Evolutionary conservation across 2,888 invertebrate genomes (phyloP), one percentile per base, ranked within the genome.

Genomic region (Abrostola tripartita): DNA sequence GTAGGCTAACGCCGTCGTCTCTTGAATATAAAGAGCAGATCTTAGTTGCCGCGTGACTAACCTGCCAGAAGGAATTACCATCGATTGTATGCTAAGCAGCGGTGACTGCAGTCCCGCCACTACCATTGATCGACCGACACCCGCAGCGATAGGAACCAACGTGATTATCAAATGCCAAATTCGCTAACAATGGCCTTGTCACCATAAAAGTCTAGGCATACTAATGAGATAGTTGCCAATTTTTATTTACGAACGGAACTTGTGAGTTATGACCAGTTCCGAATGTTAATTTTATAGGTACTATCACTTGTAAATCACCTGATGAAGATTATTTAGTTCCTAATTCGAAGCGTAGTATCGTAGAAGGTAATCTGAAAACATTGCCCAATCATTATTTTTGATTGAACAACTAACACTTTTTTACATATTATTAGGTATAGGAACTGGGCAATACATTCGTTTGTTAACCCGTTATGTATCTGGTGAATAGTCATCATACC

Each of bases 11-110:
- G 73, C 76, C 69, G 69, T 78, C 84, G 83, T 82, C 82, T 77
- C 74, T 81, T 83, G 93, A 88, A 93, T 93, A 91, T 87, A 88
- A 92, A 93, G 81, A 69, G 76, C 74, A 81, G 85, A 90, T 91
- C 88, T 85, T 81, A 90, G 83, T 80, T 71, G 79, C 91, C 90
- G 92, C 92, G 88, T 93, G 92, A 93, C 92, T 70, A 72, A 92
- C 88, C 86, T 88, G 87, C 82, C 84, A 85, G 87, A 78, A 89
- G 90, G 92, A 87, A 89, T 92, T 90, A 90, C 90, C 87, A 88
- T 68, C 89, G 88, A 92, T 93, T 93, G 93, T 93, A 93, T 93
- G 92, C 89, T 88, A 93, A 93, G 74, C 80, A 88, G 85, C 72
- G 61, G 64, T 81, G 75, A 81, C 80, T 80, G 79, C 75, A 81